phyloP scores from a whole-genome alignment of 2,888 invertebrate species.

The Tinea semifulvella region DNA sequence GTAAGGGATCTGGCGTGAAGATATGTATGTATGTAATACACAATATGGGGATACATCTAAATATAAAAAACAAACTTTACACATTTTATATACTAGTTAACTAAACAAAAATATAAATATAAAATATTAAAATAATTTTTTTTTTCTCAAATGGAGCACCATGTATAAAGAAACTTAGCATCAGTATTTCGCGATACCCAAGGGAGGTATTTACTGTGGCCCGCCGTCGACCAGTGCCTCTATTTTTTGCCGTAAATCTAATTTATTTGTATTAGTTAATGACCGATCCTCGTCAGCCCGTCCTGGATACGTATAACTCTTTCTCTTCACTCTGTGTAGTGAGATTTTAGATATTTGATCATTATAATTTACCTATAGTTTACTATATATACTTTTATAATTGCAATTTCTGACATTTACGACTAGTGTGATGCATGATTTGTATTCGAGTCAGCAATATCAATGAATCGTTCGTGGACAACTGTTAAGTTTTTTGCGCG shows the following conservation, averaged over 20 bases:
- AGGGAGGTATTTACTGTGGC: constrained; percentile 37
- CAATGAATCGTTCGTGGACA: too few relatives aligned
- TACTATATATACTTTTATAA: background rate
- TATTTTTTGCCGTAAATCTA: constrained; percentile 64
- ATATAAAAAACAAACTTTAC: too few relatives aligned
- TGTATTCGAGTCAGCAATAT: too few relatives aligned
- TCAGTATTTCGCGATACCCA: constrained; percentile 25
- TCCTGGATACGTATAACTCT: constrained; percentile 47
- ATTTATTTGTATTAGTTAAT: constrained; percentile 68
- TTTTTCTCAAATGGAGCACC: background rate
- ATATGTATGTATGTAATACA: too few relatives aligned
- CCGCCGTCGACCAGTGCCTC: constrained; percentile 39
- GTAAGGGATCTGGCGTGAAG: too few relatives aligned
- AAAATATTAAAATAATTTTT: background rate
- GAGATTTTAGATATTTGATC: constrained; percentile 12
- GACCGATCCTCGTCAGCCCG: constrained; percentile 50
- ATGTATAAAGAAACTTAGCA: constrained; percentile 10
- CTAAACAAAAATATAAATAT: too few relatives aligned
- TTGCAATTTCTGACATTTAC: too few relatives aligned
- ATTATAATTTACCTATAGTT: background rate
- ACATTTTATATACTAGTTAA: too few relatives aligned
- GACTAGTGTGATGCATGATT: too few relatives aligned
- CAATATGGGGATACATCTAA: too few relatives aligned
- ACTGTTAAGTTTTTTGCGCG: too few relatives aligned
- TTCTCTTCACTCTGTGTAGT: constrained; percentile 27